Base-by-base conservation (phyloP, 37 sponge, comb jelly and placozoan genomes). In the Beroe ovata region DNA sequence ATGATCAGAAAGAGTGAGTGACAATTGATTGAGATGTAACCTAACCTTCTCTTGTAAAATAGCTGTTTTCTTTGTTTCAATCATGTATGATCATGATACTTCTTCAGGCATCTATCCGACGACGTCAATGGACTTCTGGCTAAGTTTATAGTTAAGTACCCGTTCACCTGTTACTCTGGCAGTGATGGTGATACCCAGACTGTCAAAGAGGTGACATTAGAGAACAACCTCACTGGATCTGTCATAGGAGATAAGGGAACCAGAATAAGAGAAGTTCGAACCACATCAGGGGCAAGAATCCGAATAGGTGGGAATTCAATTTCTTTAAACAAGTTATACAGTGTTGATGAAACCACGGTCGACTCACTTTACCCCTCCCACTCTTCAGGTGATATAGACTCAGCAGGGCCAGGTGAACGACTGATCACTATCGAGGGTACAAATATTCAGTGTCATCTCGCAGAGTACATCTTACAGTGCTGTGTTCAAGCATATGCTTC, bases 121-220 rank as follows among this genome's bases (percentile, higher is more conserved):
- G 69, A 37, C 14, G 84, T 42, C 3, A 54, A 54, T n/a, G 21
- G 14, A 21, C 54, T 77, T 23, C 28, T 77, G n/a, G 84, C 54
- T 19, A 38, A 36, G 38, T 77, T 77, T 29, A 42, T 77, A 22
- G 26, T 21, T 23, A 77, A 77, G 38, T 77, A 77, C 84, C 84
- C 84, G 54, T 77, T 77, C 54, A 40, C 84, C 11, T 21, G 4
- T 4, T 77, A 40, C 84, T 26, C 26, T 11, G 84, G 84, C 41
- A 41, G 28, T 6, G 84, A 77, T 25, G 54, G 54, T 4, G 84
- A 77, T 1, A 54, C 54, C 4, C 84, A 11, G 8, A 23, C 54
- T 32, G 84, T 77, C 54, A 77, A 77, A 54, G 84, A 77, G 84
- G 84, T 77, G 25, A 77, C 84, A 6, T 54, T 77, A 1, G 84